Base-by-base conservation (phyloP, 2,113 vertebrate species). In the Oncorhynchus keta region DNA sequence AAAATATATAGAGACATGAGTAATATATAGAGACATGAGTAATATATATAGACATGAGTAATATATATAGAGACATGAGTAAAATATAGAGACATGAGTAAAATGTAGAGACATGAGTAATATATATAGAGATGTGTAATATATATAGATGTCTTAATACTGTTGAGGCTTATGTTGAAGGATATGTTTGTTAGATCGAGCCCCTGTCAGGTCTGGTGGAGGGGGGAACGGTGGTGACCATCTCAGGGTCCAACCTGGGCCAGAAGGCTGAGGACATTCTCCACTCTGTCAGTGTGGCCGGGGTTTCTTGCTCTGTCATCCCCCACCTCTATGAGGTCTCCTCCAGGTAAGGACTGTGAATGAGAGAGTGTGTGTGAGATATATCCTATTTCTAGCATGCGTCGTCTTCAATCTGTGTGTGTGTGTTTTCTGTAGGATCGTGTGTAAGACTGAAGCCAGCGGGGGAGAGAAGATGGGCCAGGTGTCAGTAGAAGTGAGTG, bases 181-280 rank as follows among this genome's bases (percentile, higher is more conserved):
- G 16, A 55, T 18, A 55, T 55, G 51, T 55, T 55, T 55, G 16
- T 5, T 73, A 99, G 98, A 95, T 99, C 32, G 96, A 97, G 79
- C 98, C 98, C 0, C 92, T 97, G 74, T 96, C 96, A 5, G 97
- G 98, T 28, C 92, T 97, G 77, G 75, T 96, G 74, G 97, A 98
- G 26, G 98, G 98, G 64, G 96, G 96, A 32, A 98, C 97, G 65
- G 84, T 88, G 73, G 91, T 99, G 76, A 99, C 96, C 85, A 96
- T 99, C 85, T 94, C 93, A 48, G 98, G 98, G 80, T 99, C 97
- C 80, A 99, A 99, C 92, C 93, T 99, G 84, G 98, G 98, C 51
- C 97, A 98, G 87, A 97, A 96, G 72, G 93, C 96, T 13, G 93
- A 95, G 79, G 97, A 99, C 72, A 95, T 99, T 88, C 90, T 95